Base-by-base conservation (phyloP, 2,888 invertebrate genomes). In the Psylliodes chrysocephalus region DNA sequence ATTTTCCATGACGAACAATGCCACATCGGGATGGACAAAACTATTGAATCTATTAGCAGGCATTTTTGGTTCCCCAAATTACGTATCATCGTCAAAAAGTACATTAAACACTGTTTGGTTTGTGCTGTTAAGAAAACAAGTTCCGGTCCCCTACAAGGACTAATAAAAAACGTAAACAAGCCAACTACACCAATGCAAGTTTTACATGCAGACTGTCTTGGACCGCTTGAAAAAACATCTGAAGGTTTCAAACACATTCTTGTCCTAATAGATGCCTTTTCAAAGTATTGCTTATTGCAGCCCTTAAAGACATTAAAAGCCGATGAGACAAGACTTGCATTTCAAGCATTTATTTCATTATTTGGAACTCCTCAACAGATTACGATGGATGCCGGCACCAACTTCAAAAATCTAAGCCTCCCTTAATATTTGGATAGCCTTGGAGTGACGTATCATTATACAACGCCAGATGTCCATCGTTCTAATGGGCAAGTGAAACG, bases 41-140 rank as follows among this genome's bases (percentile, higher is more conserved):
- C 64, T 2, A n/a, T 10, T 10, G 66, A 64, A 14, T 70, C 65
- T 1, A 74, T 75, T 17, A 2, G 8, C 3, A 15, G 64, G 35
- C 66, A 75, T 46, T 76, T 73, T 59, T 75, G 73, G 71, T 75
- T 75, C 61, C 73, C 73, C 3, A 49, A 64, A 1, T 61, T 73
- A 62, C 52, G 70, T 51, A 53, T 59, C 10, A 75, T 73, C 53
- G 61, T 73, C 6, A 71, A 66, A 47, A 62, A 60, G 17, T 77
- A 76, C 42, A 30, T 73, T 6, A 64, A 68, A 55, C 72, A 75
- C 10, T 46, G 46, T 46, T 18, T 46, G 3, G 18, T 46, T 17
- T n/a, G n/a, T n/a, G n/a, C n/a, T n/a, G n/a, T n/a, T n/a, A n/a
- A n/a, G n/a, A n/a, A n/a, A n/a, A n/a, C 18, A 18, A 18, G 18